phyloP scores from a whole-genome alignment of 2,888 invertebrate genomes.

The Nineta flava region DNA sequence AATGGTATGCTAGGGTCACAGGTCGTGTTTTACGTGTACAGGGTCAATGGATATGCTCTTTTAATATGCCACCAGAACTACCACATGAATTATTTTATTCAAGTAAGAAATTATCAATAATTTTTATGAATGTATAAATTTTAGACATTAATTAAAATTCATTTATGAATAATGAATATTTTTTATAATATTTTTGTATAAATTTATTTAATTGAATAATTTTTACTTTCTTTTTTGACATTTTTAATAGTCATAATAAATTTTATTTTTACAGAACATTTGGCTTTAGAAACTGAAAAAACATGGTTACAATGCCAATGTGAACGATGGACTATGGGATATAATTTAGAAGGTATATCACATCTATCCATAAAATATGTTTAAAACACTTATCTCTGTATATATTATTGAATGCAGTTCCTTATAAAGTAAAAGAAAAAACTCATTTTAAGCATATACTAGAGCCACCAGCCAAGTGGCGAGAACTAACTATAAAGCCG shows the following conservation, averaged over 20 bases:
- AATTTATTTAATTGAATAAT: too few species aligned
- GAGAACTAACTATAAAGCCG: too few species aligned
- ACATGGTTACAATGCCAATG: slow-evolving; percentile 83
- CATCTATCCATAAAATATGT: slow-evolving; percentile 16
- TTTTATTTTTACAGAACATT: slow-evolving; percentile 45
- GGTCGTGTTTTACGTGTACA: slow-evolving; percentile 83
- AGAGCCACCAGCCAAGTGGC: too few species aligned
- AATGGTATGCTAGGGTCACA: slow-evolving; percentile 88
- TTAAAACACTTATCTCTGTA: not conserved
- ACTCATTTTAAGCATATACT: too few species aligned
- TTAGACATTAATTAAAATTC: not conserved
- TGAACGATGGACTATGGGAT: slow-evolving; percentile 72
- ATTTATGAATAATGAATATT: too few species aligned
- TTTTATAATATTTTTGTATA: too few species aligned
- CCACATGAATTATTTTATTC: slow-evolving; percentile 53
- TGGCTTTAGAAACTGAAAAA: slow-evolving; percentile 75
- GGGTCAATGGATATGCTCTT: slow-evolving; percentile 92
- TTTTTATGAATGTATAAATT: not conserved
- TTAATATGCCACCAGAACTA: slow-evolving; percentile 69
- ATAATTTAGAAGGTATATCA: slow-evolving; percentile 60
- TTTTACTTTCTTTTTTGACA: too few species aligned
- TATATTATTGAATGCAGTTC: not conserved
- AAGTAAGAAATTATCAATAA: slow-evolving; percentile 29
- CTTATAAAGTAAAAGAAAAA: not conserved
- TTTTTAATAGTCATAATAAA: not conserved